Conservation (phyloP, 2,113 vertebrate genomes). For the Oreotrochilus melanogaster region DNA sequence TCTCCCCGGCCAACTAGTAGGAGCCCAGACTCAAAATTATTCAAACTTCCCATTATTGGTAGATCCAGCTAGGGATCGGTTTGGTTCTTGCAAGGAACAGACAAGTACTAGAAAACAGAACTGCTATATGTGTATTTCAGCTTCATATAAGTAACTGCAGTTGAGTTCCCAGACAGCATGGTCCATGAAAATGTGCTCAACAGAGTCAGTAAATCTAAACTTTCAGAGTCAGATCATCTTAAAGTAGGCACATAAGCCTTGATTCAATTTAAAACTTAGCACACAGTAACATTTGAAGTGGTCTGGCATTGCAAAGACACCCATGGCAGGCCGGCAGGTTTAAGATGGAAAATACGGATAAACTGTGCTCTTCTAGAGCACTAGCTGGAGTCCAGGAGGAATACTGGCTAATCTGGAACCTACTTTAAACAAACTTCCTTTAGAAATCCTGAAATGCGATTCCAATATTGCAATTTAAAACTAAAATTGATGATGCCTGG, state of each 20-base stretch:
- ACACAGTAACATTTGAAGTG: neutral
- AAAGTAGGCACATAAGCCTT: neutral
- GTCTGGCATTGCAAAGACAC: neutral
- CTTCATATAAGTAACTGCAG: neutral
- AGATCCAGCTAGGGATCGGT: neutral
- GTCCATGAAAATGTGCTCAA: neutral
- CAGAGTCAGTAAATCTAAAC: neutral
- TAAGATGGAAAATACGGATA: neutral
- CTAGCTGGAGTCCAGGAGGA: neutral
- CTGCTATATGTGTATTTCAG: fast-evolving
- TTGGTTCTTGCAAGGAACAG: neutral
- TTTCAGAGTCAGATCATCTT: neutral
- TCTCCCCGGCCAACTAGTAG: neutral
- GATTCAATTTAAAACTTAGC: neutral
- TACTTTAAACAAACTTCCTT: neutral
- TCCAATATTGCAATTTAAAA: neutral
- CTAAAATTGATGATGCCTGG: neutral
- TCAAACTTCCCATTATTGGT: neutral
- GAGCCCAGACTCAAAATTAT: neutral
- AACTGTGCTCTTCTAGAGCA: neutral
- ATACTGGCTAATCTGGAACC: neutral
- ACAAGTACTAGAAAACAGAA: neutral
- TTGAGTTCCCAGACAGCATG: neutral
- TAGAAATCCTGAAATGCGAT: neutral
- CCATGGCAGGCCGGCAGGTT: neutral